phyloP scores from a whole-genome alignment of 2,113 vertebrate genomes.

The Sinocyclocheilus anophthalmus region DNA sequence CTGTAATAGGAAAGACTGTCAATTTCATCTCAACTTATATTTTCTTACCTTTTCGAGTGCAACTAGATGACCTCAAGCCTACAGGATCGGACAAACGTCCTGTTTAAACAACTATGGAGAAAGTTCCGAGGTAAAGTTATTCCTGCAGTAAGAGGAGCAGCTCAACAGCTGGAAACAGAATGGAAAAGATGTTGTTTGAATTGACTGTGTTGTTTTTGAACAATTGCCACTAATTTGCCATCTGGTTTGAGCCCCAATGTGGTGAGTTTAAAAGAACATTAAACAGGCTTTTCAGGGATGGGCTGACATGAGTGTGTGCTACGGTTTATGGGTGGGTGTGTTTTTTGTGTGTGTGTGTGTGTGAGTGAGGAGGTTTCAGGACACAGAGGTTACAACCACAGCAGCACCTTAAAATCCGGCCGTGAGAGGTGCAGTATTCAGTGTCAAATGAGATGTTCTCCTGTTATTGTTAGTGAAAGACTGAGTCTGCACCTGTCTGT shows the following conservation, averaged over 20 bases:
- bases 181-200: slow-evolving; percentile 25
- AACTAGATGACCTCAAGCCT: background rate
- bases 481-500: background rate
- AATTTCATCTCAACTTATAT: background rate
- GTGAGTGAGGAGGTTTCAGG: background rate
- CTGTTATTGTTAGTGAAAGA: slow-evolving; percentile 7
- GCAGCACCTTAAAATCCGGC: background rate
- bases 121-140: slow-evolving; percentile 13
- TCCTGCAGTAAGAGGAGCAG: background rate
- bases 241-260: slow-evolving; percentile 74
- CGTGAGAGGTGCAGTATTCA: background rate
- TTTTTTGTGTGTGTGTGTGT: background rate
- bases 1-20: background rate
- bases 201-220: slow-evolving; percentile 73
- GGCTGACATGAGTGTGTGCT: slow-evolving; percentile 22
- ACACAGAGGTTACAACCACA: slow-evolving; percentile 55
- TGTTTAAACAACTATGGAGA: background rate
- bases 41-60: background rate
- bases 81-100: background rate
- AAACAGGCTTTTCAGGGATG: slow-evolving; percentile 65
- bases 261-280: slow-evolving; percentile 67
- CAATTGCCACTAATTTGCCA: slow-evolving; percentile 80
- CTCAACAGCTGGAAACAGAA: slow-evolving; percentile 11
- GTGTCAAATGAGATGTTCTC: slow-evolving; percentile 11
- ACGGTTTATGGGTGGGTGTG: slow-evolving; percentile 16